Percentiles rank a stretch among this genome's conserved stretches.
These are phyloP conservation scores for Allophyes oxyacanthae DNA, from an alignment of 2,888 invertebrate genomes.

Conservation along the genomic window DNA sequence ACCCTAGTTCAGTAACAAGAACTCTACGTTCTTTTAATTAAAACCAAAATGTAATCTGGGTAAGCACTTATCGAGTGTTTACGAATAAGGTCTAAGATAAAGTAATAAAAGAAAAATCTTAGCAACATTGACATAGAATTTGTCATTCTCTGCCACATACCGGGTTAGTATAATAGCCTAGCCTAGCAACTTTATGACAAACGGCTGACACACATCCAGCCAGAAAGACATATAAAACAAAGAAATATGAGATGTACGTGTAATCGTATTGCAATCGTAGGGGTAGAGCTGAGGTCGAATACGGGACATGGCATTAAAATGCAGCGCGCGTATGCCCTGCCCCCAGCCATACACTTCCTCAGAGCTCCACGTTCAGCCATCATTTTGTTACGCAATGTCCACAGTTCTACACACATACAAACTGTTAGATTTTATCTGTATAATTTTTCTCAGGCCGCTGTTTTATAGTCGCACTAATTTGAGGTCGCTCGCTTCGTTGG, in stretches of 20 bases:
- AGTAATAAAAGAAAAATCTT: not conserved
- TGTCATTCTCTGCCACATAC: constrained; percentile 7
- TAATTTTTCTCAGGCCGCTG: constrained; percentile 43
- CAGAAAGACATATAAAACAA: constrained; percentile 41
- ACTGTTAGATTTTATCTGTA: constrained; percentile 42
- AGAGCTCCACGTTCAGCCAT: constrained; percentile 49
- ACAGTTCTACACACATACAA: constrained; percentile 46
- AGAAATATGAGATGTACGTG: constrained; percentile 46
- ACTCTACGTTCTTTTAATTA: not conserved
- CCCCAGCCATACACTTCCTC: constrained; percentile 60
- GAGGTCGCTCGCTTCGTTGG: constrained; percentile 37
- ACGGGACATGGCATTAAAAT: constrained; percentile 72
- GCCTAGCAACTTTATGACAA: constrained; percentile 41
- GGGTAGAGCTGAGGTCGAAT: constrained; percentile 53
- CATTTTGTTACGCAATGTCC: constrained; percentile 67
- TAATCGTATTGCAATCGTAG: constrained; percentile 56
- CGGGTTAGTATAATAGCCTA: constrained; percentile 33
- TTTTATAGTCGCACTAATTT: constrained; percentile 44
- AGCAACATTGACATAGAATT: constrained; percentile 3
- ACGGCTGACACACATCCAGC: constrained; percentile 38
- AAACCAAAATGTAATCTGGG: not conserved
- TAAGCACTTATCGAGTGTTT: not conserved
- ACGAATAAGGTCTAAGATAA: not conserved
- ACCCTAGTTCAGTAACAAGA: not conserved
- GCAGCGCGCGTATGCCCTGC: constrained; percentile 69